A percentile compares a stretch with the other conserved stretches of the same genome.
Conservation (phyloP, 2,113 vertebrate species). For the Urocitellus parryii region DNA sequence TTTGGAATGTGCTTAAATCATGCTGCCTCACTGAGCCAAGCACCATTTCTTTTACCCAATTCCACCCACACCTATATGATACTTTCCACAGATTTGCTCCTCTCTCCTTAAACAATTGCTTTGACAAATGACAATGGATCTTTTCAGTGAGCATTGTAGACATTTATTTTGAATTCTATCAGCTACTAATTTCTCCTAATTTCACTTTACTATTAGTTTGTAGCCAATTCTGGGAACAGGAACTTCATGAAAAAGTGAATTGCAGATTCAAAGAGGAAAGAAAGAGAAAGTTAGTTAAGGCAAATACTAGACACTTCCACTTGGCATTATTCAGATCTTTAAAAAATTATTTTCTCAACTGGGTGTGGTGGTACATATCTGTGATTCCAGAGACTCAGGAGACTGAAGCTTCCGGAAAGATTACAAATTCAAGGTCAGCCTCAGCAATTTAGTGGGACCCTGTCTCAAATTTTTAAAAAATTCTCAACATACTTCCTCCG, state of each 20-base stretch:
- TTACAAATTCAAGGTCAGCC: no score
- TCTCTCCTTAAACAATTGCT: neutral
- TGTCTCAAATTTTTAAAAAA: no score
- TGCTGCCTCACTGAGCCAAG: neutral
- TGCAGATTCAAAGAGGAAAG: neutral
- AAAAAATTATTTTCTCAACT: neutral
- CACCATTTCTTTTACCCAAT: neutral
- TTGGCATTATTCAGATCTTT: neutral
- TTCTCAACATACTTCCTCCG: no score
- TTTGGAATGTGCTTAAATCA: no score
- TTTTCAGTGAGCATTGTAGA: neutral
- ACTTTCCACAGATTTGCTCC: neutral
- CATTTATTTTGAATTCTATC: neutral
- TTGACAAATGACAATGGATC: neutral
- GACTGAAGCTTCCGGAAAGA: no score
- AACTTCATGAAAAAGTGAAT: neutral
- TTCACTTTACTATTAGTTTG: neutral
- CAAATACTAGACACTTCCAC: neutral
- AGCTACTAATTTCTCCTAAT: neutral
- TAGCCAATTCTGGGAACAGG: neutral
- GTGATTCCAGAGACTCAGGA: no score
- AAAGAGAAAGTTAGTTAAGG: neutral
- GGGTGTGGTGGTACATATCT: no score
- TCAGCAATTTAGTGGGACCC: no score
- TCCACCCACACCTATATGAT: neutral